Evolutionary conservation across 2,888 invertebrate species (phyloP), one percentile per base, ranked within the genome.

Genomic region (Protodeltote pygarga): DNA sequence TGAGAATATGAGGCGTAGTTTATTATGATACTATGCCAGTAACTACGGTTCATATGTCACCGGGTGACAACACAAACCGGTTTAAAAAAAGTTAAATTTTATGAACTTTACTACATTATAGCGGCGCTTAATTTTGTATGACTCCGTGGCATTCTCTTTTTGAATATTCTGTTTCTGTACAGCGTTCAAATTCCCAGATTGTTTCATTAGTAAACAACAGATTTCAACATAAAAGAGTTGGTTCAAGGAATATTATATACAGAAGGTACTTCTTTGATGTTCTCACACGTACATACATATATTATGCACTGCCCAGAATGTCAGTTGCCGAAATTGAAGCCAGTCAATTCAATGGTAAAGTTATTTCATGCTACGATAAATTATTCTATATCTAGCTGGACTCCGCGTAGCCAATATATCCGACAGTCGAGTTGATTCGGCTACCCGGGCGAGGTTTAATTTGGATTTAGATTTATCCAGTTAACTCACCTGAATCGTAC

Each of bases 151-250:
- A 37, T 19, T 38, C 19, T 14, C 23, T 3, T 45, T 48, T 62
- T 35, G 37, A 54, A 41, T 61, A 63, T 63, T 58, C 66, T 11
- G 32, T 31, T 63, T 58, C 66, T 11, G 32, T 31, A 23, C 15
- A 34, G 14, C 31, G 16, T 25, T 31, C 21, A 16, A 8, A 33
- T 49, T 39, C 48, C 27, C 28, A 25, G 24, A 38, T 9, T 29
- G 29, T 14, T 13, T 31, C 31, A 42, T 46, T 51, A 40, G 38
- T 19, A 48, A 25, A 42, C 32, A 41, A 49, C 31, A 39, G 21
- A 25, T 14, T 28, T 45, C 24, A 16, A 47, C 27, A 32, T 60
- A 40, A 40, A 47, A 47, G n/a, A 19, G 10, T 37, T 16, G 19
- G 10, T 32, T 27, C 23, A 8, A 16, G 24, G 35, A 41, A 53